phyloP scores from a whole-genome alignment of 2,113 vertebrate genomes.

The Poecile atricapillus region DNA sequence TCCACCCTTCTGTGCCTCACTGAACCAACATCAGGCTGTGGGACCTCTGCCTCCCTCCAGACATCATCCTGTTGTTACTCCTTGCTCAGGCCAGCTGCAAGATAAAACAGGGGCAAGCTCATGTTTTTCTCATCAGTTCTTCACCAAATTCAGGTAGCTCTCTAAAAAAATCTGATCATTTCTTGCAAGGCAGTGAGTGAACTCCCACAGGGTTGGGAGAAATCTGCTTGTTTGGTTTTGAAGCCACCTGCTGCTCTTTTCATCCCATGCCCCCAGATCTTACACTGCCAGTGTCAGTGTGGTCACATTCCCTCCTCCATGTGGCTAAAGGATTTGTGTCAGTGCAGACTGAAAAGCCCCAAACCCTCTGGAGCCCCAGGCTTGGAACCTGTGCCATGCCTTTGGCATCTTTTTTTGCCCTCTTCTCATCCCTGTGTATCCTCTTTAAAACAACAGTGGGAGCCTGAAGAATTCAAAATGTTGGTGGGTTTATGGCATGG shows the following conservation, averaged over 20 bases:
- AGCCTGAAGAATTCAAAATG: neutral
- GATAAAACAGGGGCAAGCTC: neutral
- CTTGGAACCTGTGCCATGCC: neutral
- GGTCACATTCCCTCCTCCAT: accelerated
- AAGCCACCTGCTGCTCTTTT: neutral
- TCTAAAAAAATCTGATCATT: neutral
- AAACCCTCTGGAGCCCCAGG: accelerated
- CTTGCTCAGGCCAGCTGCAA: neutral
- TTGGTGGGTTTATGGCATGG: neutral
- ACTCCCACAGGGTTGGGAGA: accelerated
- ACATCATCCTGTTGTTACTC: no score
- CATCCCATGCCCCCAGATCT: neutral
- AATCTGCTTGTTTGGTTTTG: neutral
- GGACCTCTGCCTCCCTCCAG: neutral
- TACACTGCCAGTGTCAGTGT: accelerated
- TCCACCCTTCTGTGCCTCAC: neutral
- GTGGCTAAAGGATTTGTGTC: neutral
- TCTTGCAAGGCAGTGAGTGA: neutral
- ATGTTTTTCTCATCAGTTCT: neutral
- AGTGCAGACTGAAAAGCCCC: neutral
- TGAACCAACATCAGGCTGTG: neutral
- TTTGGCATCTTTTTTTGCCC: neutral
- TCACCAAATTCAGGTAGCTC: neutral
- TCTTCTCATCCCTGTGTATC: neutral
- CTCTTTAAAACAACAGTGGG: accelerated